phyloP scores from a whole-genome alignment of 2,888 invertebrate species.

The Lasioglossum leucozonium region DNA sequence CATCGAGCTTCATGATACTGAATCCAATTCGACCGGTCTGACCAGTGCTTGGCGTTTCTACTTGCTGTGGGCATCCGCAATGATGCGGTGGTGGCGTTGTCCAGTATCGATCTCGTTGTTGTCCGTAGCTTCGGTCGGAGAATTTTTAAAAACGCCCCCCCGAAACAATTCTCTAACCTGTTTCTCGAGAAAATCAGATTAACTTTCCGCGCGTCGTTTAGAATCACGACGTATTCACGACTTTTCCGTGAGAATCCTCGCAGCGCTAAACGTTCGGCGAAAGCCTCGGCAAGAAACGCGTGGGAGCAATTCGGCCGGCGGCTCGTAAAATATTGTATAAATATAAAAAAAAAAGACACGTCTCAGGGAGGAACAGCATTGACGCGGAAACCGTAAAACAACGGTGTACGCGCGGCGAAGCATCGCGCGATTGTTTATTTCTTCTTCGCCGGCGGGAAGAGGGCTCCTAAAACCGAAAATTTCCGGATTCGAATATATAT shows the following conservation, averaged over 20 bases:
- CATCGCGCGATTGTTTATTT: background rate
- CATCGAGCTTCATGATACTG: background rate
- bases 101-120: background rate
- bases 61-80: background rate
- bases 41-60: conserved; percentile 1
- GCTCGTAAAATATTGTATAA: background rate
- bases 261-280: background rate
- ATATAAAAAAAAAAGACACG: background rate
- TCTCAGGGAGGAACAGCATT: background rate
- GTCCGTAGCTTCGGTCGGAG: background rate
- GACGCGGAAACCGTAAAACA: background rate
- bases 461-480: background rate
- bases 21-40: conserved; percentile 3
- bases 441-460: background rate
- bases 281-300: background rate
- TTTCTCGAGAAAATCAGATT: too few species aligned
- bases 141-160: background rate
- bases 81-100: background rate
- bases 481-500: background rate
- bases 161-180: too few species aligned
- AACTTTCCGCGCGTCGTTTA: too few species aligned
- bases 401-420: background rate
- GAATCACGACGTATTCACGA: too few species aligned
- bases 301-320: background rate
- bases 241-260: too few species aligned